Conservation (phyloP, 1,140 invertebrate genomes). For the Reticulitermes speratus region DNA sequence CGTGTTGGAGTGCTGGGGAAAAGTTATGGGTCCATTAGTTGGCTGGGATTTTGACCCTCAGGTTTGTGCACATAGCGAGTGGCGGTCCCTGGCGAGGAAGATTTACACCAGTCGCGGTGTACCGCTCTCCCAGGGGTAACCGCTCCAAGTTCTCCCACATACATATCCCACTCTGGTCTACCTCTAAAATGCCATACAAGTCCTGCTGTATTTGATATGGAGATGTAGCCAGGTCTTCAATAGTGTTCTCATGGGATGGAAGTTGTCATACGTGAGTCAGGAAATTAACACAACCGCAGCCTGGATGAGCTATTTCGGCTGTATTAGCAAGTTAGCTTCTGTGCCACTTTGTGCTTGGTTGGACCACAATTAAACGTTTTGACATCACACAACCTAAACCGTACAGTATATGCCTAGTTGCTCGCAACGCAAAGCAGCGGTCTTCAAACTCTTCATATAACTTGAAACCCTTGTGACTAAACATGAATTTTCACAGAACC, state of each 20-base stretch:
- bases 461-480: too few relatives aligned
- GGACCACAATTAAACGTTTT: neutral
- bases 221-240: neutral
- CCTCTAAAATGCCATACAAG: slow-evolving; percentile 11
- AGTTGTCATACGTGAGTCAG: neutral
- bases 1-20: neutral
- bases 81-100: neutral
- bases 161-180: slow-evolving; percentile 5
- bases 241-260: neutral
- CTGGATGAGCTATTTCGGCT: neutral
- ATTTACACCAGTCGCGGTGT: slow-evolving; percentile 2
- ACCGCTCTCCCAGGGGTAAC: neutral
- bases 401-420: too few relatives aligned
- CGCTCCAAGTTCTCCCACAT: neutral
- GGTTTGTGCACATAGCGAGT: neutral
- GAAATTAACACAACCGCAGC: neutral
- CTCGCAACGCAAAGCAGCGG: too few relatives aligned
- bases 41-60: slow-evolving; percentile 3
- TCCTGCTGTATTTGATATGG: neutral
- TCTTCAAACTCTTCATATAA: too few relatives aligned
- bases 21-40: slow-evolving; percentile 18
- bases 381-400: too few relatives aligned
- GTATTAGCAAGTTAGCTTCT: neutral
- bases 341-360: too few relatives aligned
- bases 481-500: too few relatives aligned